Percentiles rank a stretch among this genome's conserved stretches.
phyloP scores from a whole-genome alignment of 2,888 invertebrate genomes.

The Mesorhabditis belari region DNA sequence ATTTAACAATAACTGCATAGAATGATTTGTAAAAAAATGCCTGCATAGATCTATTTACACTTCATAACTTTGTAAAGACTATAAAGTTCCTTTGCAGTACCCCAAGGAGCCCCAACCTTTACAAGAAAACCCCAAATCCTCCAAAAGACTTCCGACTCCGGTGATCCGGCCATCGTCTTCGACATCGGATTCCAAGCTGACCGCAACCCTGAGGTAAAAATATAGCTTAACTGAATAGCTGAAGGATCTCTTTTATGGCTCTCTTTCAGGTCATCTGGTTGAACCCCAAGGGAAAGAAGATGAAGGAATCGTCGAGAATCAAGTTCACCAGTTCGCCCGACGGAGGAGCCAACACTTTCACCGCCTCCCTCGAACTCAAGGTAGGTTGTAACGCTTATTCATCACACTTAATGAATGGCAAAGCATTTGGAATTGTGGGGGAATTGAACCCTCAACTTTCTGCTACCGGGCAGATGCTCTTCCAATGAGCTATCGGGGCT shows the following conservation, averaged over 20 bases:
- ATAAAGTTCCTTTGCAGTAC: slow-evolving; percentile 32
- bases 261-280: slow-evolving; percentile 46
- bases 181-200: slow-evolving; percentile 54
- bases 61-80: not conserved
- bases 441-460: not conserved
- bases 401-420: not conserved
- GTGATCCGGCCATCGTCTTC: slow-evolving; percentile 53
- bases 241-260: not conserved
- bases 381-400: slow-evolving; percentile 13
- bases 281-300: slow-evolving; percentile 54
- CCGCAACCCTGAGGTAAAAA: slow-evolving; percentile 45
- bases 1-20: too few species aligned
- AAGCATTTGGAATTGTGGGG: not conserved
- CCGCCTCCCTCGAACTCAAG: slow-evolving; percentile 51
- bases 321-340: slow-evolving; percentile 48
- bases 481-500: too few species aligned
- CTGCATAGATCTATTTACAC: too few species aligned
- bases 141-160: slow-evolving; percentile 52
- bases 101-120: slow-evolving; percentile 53
- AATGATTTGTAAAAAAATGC: too few species aligned
- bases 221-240: not conserved
- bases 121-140: slow-evolving; percentile 53
- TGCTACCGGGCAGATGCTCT: slow-evolving; percentile 13
- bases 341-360: slow-evolving; percentile 45
- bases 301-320: slow-evolving; percentile 53